Conservation (phyloP, 2,888 invertebrate genomes). For the Diloba caeruleocephala region DNA sequence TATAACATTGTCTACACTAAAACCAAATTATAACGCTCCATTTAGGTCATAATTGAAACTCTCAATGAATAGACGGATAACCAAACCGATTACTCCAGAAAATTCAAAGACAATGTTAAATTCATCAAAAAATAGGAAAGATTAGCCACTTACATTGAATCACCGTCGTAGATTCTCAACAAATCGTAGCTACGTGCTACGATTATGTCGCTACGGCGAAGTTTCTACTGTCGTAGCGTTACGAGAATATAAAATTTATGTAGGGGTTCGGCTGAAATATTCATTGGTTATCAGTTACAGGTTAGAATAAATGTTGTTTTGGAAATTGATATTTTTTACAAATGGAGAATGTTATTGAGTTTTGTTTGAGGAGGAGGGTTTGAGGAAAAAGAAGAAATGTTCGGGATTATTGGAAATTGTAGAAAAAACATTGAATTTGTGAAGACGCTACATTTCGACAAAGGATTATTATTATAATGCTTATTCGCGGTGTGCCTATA, state of each 20-base stretch:
- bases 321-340: constrained; percentile 21
- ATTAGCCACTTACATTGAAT: constrained; percentile 22
- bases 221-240: constrained; percentile 50
- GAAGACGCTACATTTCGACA: not conserved
- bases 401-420: constrained; percentile 1
- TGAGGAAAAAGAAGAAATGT: not conserved
- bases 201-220: constrained; percentile 39
- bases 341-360: constrained; percentile 6
- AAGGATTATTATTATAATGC: not conserved
- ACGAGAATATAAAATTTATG: constrained; percentile 18
- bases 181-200: constrained; percentile 50
- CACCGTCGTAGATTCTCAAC: constrained; percentile 25
- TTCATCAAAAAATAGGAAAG: constrained; percentile 21
- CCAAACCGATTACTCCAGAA: too few relatives aligned
- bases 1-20: too few relatives aligned
- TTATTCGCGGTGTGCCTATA: not conserved
- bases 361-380: not conserved
- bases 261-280: constrained; percentile 33
- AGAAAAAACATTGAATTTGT: not conserved
- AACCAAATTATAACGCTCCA: too few relatives aligned
- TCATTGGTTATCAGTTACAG: constrained; percentile 41
- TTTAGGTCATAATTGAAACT: too few relatives aligned
- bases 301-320: constrained; percentile 35
- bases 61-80: too few relatives aligned
- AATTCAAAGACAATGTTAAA: constrained; percentile 20